Evolutionary conservation across 92 coral and sea anemone species (phyloP), one percentile per base, ranked within the genome.

Genomic region (Epizoanthus rinbou): DNA sequence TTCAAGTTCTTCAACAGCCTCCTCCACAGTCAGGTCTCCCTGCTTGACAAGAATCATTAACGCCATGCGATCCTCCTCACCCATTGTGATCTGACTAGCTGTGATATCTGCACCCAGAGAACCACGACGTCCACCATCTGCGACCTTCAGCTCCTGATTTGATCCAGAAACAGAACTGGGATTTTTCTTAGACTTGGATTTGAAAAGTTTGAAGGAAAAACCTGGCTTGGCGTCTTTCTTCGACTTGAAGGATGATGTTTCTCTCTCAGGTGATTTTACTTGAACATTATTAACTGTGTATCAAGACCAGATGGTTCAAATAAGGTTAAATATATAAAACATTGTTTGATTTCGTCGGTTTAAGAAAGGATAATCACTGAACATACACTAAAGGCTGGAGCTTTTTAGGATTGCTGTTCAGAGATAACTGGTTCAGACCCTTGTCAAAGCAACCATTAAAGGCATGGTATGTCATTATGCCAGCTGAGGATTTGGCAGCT

Each of bases 1-100:
- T 47, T 88, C 80, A 5, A 93, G 64, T 76, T 94, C 92, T 31
- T 90, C 94, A 6, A 97, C 85, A 39, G 99, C 99, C 65, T 97
- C 99, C 81, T 97, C 99, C n/a, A 88, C 93, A 14, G 98, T 94
- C 18, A 94, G 89, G 23, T 97, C 99, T 37, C 99, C 99, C 80
- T 90, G 98, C 75, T 97, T 97, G 41, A 97, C 99, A 90, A 92
- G 87, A 58, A 97, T 84, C 99, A 97, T 97, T 62, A 97, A 58
- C 2, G 93, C 91, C 86, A 88, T 91, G 28, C 99, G 91, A 82
- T 97, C 99, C 41, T 94, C 99, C 74, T 97, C 98, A 0, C 98
- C 86, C 99, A 97, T 97, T 5, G 89, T 89, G 4, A 97, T 93
- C 45, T 88, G 90, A 33, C 91, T 87, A 6, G 98, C 97, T 14